Percentiles rank a stretch among this genome's conserved stretches.
Evolutionary conservation across 35 echinoderm and acorn worm genomes (phyloP).

Genomic region (Ophioderma brevispina): DNA sequence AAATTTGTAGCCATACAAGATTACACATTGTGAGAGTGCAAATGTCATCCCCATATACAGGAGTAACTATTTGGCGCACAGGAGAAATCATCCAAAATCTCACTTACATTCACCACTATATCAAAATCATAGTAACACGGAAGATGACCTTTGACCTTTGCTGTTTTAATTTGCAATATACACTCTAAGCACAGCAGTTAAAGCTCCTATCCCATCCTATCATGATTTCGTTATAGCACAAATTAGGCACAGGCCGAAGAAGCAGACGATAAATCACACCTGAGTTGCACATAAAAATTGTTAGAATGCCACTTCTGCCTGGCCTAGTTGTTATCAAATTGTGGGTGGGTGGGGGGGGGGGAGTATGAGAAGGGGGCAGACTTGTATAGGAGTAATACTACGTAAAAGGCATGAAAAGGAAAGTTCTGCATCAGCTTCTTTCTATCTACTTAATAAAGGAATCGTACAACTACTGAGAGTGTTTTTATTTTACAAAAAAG

Average conservation of each 20-base stretch:
- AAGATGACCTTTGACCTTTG: not conserved
- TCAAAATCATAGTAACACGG: not conserved
- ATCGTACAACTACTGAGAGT: not conserved
- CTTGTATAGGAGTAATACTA: not conserved
- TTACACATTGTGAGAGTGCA: too few species aligned
- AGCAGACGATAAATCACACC: not conserved
- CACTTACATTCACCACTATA: not conserved
- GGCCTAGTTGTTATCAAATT: not conserved
- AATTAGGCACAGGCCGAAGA: not conserved
- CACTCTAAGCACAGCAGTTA: not conserved
- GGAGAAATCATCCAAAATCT: not conserved
- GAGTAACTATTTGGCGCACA: too few species aligned
- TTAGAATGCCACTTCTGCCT: not conserved
- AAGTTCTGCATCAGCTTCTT: not conserved
- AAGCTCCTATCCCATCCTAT: not conserved
- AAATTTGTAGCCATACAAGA: too few species aligned
- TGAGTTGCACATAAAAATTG: not conserved
- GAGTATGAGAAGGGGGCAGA: not conserved
- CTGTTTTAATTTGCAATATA: not conserved
- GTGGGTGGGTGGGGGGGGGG: not conserved
- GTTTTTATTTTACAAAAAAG: not conserved
- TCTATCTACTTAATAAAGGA: not conserved
- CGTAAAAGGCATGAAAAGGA: constrained; percentile 1
- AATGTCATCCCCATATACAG: too few species aligned
- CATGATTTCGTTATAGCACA: not conserved